phyloP scores from a whole-genome alignment of 2,113 vertebrate genomes.

The Lota lota region DNA sequence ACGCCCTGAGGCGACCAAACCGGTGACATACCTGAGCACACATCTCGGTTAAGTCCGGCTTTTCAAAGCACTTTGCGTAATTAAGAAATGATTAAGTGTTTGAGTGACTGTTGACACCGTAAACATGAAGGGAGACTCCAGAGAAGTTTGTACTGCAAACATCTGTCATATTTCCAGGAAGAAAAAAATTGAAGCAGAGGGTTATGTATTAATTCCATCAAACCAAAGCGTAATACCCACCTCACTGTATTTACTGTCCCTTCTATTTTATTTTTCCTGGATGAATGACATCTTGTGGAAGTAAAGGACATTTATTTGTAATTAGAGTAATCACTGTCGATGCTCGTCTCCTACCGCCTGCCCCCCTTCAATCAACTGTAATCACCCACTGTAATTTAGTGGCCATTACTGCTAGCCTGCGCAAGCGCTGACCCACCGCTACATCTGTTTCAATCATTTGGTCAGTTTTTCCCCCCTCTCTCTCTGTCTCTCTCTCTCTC shows the following conservation, averaged over 20 bases:
- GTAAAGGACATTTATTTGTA: slow-evolving; percentile 32
- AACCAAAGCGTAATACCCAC: slow-evolving; percentile 4
- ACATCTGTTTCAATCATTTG: slow-evolving; percentile 70
- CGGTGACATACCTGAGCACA: slow-evolving; percentile 35
- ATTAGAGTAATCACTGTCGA: slow-evolving; percentile 41
- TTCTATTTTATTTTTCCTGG: no score
- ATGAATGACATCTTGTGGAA: slow-evolving; percentile 31
- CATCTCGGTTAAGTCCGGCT: slow-evolving; percentile 32
- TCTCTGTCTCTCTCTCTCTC: no score
- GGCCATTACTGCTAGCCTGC: slow-evolving; percentile 45
- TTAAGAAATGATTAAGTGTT: no score
- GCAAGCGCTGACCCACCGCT: slow-evolving; percentile 50
- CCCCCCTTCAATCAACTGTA: slow-evolving; percentile 42
- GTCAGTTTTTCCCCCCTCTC: slow-evolving; percentile 54
- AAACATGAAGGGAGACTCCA: slow-evolving; percentile 31
- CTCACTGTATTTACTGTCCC: slow-evolving; percentile 27
- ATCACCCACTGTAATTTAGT: slow-evolving; percentile 59
- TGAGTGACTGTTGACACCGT: slow-evolving; percentile 34
- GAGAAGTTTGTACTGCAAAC: no score
- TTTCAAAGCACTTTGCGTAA: neutral
- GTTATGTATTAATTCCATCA: neutral
- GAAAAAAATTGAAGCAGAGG: no score
- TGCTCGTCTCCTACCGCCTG: slow-evolving; percentile 31
- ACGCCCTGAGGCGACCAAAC: slow-evolving; percentile 29
- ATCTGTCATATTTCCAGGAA: no score